Evolutionary conservation across 2,797 vertebrate genomes (phyloP), one percentile per base, ranked within the genome.

Genomic region (Sparus aurata): DNA sequence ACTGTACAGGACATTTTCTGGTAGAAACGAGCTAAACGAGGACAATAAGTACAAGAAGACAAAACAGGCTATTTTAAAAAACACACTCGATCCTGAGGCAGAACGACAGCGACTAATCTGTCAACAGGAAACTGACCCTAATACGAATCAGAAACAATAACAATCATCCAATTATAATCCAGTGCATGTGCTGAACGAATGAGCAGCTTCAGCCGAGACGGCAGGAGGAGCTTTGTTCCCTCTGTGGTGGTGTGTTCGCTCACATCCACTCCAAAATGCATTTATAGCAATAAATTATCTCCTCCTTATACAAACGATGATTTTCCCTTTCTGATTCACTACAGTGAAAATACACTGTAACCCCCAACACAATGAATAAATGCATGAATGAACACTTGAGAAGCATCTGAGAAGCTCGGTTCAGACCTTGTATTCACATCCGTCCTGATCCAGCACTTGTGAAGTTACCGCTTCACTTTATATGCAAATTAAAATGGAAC

Each of bases 31-130:
- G 38, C 54, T 60, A 20, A 58, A 64, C 8, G 25, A 25, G 13
- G n/a, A 69, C n/a, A 1, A 6, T 34, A 76, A 54, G 30, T 67
- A 76, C 58, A 77, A 30, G 69, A 55, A 16, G 18, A 47, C 23
- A 47, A 47, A 41, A 55, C 12, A 60, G 57, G 65, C 61, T 18
- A 9, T 61, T 68, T 52, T 27, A 25, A 72, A 60, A 50, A 75
- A 61, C 61, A 9, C 18, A 13, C 4, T 4, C 52, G 68, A 23
- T 52, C 69, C 70, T 65, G 59, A 64, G 59, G 43, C 64, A 70
- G 38, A 65, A 27, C 2, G n/a, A 62, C 63, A 52, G 53, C 2
- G 8, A 65, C 67, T 38, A n/a, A 61, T 30, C 34, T 53, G 54
- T 53, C 75, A 54, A 30, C 11, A 46, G 25, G 34, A 45, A 22